A percentile compares a stretch with the other conserved stretches of the same genome.
Evolutionary conservation across 1,140 invertebrate genomes (phyloP).

Genomic region (Hydropsyche tenuis): DNA sequence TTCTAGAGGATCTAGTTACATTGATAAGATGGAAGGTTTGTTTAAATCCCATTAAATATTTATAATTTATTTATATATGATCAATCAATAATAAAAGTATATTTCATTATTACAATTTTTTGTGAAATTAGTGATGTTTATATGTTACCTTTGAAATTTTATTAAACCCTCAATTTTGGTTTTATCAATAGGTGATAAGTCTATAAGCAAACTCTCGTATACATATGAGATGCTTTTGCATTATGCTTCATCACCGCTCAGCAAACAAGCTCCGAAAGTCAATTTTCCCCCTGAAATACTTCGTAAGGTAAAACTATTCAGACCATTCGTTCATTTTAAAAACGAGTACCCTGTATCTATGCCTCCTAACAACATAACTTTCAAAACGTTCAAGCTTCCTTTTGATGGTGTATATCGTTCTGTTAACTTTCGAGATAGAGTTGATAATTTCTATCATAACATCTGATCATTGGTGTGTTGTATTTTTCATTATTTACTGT

Average conservation of each 20-base stretch:
- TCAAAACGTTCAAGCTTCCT: background rate
- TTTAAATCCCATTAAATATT: background rate
- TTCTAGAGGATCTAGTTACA: slow-evolving; percentile 37
- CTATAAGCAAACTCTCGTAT: slow-evolving; percentile 57
- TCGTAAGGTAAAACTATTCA: slow-evolving; percentile 58
- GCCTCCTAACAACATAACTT: background rate
- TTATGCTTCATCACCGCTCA: slow-evolving; percentile 61
- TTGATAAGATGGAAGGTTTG: slow-evolving; percentile 42
- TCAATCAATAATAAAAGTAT: too few relatives aligned
- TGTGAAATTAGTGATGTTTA: too few relatives aligned
- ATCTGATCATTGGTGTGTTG: slow-evolving; percentile 7
- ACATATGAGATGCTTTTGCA: slow-evolving; percentile 61
- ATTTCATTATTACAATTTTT: too few relatives aligned
- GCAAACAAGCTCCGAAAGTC: slow-evolving; percentile 59
- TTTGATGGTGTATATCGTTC: background rate
- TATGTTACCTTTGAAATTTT: too few relatives aligned
- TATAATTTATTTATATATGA: too few relatives aligned
- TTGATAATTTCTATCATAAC: background rate
- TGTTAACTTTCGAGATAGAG: background rate
- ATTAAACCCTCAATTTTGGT: slow-evolving; percentile 12
- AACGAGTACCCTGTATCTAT: background rate
- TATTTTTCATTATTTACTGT: background rate
- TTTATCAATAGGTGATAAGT: slow-evolving; percentile 44
- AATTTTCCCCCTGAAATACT: slow-evolving; percentile 58
- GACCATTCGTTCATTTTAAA: background rate